These are phyloP conservation scores for Leucopsar rothschildi DNA, from an alignment of 2,113 vertebrate species.

Conservation along the genomic window DNA sequence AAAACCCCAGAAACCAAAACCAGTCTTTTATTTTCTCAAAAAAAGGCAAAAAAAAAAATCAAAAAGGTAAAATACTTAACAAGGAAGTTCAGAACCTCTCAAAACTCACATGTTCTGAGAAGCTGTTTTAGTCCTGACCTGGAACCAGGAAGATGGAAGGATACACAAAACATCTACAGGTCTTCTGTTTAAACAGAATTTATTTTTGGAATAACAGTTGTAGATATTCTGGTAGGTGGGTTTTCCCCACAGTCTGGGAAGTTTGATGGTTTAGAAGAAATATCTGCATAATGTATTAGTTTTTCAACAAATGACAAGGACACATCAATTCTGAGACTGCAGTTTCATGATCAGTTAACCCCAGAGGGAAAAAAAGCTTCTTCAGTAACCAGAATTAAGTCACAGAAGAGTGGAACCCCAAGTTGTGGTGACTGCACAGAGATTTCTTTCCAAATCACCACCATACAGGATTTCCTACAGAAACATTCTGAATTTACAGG, in stretches of 20 bases:
- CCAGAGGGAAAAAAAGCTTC: not conserved
- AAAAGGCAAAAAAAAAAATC: not conserved
- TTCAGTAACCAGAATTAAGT: not conserved
- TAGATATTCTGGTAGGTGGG: not conserved
- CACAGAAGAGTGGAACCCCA: not conserved
- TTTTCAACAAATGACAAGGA: not conserved
- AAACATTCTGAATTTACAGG: not conserved
- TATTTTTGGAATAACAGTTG: not conserved
- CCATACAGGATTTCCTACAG: not conserved
- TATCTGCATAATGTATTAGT: fast-evolving
- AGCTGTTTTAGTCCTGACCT: not conserved
- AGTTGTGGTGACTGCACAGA: not conserved
- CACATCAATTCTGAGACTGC: not conserved
- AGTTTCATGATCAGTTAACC: not conserved
- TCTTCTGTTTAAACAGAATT: not conserved
- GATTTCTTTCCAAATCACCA: not conserved
- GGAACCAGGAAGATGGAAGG: not conserved
- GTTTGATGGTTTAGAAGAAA: not conserved
- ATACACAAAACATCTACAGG: not conserved
- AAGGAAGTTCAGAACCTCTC: not conserved
- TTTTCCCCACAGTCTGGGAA: not conserved
- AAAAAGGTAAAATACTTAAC: not conserved
- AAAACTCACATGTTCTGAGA: not conserved
- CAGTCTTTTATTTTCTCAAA: not conserved
- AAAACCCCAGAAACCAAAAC: not conserved